phyloP scores from a whole-genome alignment of 2,888 invertebrate genomes.

The Prenolepis imparis region DNA sequence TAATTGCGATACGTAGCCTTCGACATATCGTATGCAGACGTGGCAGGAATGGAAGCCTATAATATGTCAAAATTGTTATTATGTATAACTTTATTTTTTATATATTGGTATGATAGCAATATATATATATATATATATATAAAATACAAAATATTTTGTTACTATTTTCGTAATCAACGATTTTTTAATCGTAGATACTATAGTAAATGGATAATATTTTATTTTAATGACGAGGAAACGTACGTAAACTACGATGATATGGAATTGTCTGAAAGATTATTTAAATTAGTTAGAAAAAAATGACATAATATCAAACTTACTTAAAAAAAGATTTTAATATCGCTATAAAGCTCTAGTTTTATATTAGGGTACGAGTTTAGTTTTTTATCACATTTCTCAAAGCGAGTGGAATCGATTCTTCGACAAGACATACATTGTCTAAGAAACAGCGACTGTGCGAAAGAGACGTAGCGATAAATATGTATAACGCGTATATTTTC shows the following conservation, averaged over 20 bases:
- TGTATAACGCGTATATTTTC: constrained; percentile 3
- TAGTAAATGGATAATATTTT: constrained; percentile 28
- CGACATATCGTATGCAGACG: constrained; percentile 52
- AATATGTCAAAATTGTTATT: constrained; percentile 62
- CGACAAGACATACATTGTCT: neutral
- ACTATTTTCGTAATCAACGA: constrained; percentile 67
- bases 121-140: constrained; percentile 61
- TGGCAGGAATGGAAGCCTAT: constrained; percentile 53
- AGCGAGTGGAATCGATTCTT: constrained; percentile 20
- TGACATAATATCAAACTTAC: neutral
- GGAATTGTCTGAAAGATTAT: neutral
- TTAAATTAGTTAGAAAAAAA: constrained; percentile 16
- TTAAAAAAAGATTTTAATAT: constrained; percentile 33
- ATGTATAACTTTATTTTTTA: constrained; percentile 77
- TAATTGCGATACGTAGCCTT: constrained; percentile 90
- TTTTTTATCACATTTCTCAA: constrained; percentile 54
- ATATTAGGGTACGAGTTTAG: constrained; percentile 21
- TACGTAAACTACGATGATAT: constrained; percentile 20
- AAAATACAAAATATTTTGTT: constrained; percentile 79
- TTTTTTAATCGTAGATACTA: neutral
- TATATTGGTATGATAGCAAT: constrained; percentile 80
- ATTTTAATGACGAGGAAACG: constrained; percentile 32
- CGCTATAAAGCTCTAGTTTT: constrained; percentile 36
- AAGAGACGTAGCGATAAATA: constrained; percentile 19
- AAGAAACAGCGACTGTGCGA: constrained; percentile 20